These are phyloP conservation scores for Salvator merianae DNA, from an alignment of 2,113 vertebrate genomes.

Conservation along the genomic window DNA sequence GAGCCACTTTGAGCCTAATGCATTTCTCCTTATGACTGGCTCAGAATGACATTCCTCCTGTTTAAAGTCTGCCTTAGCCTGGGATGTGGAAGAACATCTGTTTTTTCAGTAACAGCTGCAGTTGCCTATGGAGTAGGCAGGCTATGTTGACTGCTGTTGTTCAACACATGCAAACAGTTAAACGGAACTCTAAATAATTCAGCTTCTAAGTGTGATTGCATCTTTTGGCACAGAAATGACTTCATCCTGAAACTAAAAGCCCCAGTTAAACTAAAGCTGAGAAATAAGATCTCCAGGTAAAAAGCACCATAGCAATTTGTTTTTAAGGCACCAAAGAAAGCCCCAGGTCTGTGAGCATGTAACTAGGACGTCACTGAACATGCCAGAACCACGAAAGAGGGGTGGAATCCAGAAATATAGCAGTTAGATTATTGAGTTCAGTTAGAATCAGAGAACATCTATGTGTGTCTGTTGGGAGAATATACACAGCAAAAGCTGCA, in stretches of 20 bases:
- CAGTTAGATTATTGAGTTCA: slow-evolving; percentile 4
- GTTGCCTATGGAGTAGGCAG: neutral
- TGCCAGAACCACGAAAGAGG: neutral
- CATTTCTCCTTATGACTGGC: no score
- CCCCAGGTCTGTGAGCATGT: neutral
- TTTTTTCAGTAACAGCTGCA: neutral
- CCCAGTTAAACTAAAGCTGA: slow-evolving; percentile 9
- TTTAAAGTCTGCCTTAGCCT: neutral
- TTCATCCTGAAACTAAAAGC: neutral
- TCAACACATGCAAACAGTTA: slow-evolving; percentile 5
- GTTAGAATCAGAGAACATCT: slow-evolving; percentile 17
- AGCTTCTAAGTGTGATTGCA: neutral
- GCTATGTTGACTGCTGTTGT: slow-evolving; percentile 8
- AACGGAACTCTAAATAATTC: neutral
- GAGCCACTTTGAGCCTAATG: neutral
- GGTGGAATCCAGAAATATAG: fast-evolving
- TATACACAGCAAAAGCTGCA: neutral
- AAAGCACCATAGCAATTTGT: slow-evolving; percentile 10
- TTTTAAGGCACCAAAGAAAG: neutral
- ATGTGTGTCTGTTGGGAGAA: neutral
- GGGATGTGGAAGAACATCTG: neutral
- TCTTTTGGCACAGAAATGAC: neutral
- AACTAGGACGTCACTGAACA: neutral
- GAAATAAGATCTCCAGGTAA: neutral
- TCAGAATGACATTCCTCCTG: neutral